Evolutionary conservation across 1,140 invertebrate genomes (phyloP).

Genomic region (Tetranychus urticae): DNA sequence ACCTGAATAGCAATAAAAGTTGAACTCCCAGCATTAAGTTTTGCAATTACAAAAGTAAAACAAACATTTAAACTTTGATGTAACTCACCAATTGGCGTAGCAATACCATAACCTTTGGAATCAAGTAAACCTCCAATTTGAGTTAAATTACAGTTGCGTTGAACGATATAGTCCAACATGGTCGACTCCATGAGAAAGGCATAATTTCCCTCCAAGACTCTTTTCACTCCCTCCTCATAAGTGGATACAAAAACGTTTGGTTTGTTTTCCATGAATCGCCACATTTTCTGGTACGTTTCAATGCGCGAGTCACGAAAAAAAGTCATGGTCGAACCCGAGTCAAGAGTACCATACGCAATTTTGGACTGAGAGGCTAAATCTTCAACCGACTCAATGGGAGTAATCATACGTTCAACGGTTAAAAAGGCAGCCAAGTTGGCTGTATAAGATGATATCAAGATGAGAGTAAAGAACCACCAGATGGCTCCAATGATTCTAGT

Average conservation of each 20-base stretch:
- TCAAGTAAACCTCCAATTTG: constrained; percentile 26
- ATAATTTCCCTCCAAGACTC: constrained; percentile 34
- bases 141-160: constrained; percentile 24
- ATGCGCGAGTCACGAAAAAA: constrained; percentile 36
- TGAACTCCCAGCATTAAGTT: neutral
- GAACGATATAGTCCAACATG: constrained; percentile 23
- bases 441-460: constrained; percentile 34
- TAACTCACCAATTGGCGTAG: constrained; percentile 30
- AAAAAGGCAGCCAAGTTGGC: constrained; percentile 44
- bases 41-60: neutral
- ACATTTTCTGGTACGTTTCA: constrained; percentile 15
- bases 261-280: constrained; percentile 19
- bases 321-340: constrained; percentile 66
- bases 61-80: neutral
- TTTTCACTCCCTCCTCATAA: constrained; percentile 57
- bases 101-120: constrained; percentile 48
- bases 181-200: constrained; percentile 27
- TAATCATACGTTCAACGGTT: constrained; percentile 60
- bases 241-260: constrained; percentile 14
- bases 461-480: constrained; percentile 37
- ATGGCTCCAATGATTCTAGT: constrained; percentile 19
- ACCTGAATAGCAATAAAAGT: neutral
- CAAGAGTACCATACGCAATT: constrained; percentile 81
- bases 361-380: constrained; percentile 61
- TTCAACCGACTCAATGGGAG: constrained; percentile 56